phyloP scores from a whole-genome alignment of 2,797 vertebrate genomes.

The Adelosebastes latens region DNA sequence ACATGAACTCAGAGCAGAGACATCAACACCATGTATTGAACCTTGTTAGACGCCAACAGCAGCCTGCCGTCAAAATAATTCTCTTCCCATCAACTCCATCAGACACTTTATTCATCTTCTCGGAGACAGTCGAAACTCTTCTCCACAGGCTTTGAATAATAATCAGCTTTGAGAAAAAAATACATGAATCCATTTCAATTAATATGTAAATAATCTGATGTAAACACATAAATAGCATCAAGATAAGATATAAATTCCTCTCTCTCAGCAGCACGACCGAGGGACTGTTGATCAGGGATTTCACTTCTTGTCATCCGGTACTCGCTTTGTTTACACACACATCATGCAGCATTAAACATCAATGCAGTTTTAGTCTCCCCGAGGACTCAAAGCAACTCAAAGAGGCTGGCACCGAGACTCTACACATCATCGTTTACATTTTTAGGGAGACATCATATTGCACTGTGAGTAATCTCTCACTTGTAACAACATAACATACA shows the following conservation, averaged over 20 bases:
- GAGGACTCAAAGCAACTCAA: conserved; percentile 29
- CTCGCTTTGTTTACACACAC: conserved; percentile 39
- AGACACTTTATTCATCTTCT: conserved; percentile 60
- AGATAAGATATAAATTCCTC: conserved; percentile 37
- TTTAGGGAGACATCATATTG: conserved; percentile 57
- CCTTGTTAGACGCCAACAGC: background rate
- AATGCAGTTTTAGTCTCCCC: conserved; percentile 31
- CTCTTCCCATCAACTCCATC: conserved; percentile 24
- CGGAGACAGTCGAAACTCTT: conserved; percentile 28
- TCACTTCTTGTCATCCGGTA: conserved; percentile 31
- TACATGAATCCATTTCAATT: conserved; percentile 38
- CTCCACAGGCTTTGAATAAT: conserved; percentile 37
- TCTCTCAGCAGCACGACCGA: conserved; percentile 30
- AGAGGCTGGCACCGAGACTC: conserved; percentile 29
- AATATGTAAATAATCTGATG: conserved; percentile 51
- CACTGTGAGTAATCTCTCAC: conserved; percentile 16
- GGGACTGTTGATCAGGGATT: conserved; percentile 35
- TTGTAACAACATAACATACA: conserved; percentile 32
- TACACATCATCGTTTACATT: conserved; percentile 33
- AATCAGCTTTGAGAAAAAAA: conserved; percentile 36
- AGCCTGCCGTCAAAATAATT: conserved; percentile 30
- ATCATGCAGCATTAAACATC: conserved; percentile 66
- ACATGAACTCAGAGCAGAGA: conserved; percentile 2
- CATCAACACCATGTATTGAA: background rate
- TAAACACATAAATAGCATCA: conserved; percentile 60